Evolutionary conservation across 1,140 invertebrate species (phyloP).

Genomic region (Neodiprion virginianus): DNA sequence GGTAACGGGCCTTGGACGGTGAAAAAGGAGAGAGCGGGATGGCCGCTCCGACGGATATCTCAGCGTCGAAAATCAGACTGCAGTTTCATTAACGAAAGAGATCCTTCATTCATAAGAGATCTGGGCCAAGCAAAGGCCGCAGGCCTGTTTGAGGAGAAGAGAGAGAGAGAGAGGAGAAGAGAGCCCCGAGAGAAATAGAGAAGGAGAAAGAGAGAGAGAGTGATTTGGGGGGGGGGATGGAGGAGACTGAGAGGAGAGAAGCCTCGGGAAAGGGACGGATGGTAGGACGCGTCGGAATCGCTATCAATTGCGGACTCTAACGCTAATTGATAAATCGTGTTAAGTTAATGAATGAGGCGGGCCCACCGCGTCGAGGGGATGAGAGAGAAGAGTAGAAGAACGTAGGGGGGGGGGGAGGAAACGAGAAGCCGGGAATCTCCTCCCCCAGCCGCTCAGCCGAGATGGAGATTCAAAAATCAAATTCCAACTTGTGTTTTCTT

Average conservation of each 20-base stretch:
- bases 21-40: too few relatives aligned
- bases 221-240: not conserved
- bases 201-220: not conserved
- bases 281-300: not conserved
- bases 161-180: not conserved
- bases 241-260: not conserved
- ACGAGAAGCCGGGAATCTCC: too few relatives aligned
- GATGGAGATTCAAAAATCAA: too few relatives aligned
- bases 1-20: too few relatives aligned
- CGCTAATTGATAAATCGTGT: conserved; percentile 7
- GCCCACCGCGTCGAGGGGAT: conserved; percentile 4
- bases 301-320: conserved; percentile 2
- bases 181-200: not conserved
- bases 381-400: conserved; percentile 17
- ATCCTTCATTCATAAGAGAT: too few relatives aligned
- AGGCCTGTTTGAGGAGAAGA: not conserved
- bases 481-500: too few relatives aligned
- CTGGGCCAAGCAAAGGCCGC: too few relatives aligned
- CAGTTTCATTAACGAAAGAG: too few relatives aligned
- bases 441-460: too few relatives aligned
- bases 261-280: too few relatives aligned
- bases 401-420: conserved; percentile 6
- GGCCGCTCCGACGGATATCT: too few relatives aligned
- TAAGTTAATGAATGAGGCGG: conserved; percentile 2
- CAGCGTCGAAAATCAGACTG: too few relatives aligned